Percentiles rank a stretch among this genome's conserved stretches.
phyloP scores from a whole-genome alignment of 2,797 vertebrate species.

The Myotis planiceps region DNA sequence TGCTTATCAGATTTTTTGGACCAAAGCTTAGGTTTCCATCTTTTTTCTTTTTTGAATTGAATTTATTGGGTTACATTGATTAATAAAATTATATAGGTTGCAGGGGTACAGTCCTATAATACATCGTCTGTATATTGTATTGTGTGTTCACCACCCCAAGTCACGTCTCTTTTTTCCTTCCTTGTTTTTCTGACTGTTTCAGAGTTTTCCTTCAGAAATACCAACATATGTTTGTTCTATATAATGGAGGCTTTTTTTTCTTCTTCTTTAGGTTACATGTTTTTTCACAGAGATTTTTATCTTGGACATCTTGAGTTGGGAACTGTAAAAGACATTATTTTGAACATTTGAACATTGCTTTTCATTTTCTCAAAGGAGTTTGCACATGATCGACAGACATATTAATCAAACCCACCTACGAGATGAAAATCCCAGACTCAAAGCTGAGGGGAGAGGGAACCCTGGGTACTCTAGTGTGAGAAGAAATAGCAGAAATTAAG shows the following conservation, averaged over 20 bases:
- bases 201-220: not conserved
- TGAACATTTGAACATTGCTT: constrained; percentile 65
- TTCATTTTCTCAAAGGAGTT: constrained; percentile 75
- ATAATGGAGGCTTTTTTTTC: not conserved
- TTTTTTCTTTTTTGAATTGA: not conserved
- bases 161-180: not conserved
- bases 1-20: constrained; percentile 38
- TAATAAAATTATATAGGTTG: not conserved
- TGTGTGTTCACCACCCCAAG: not conserved
- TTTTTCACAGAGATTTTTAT: constrained; percentile 58
- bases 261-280: not conserved
- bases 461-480: not conserved
- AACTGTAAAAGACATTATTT: constrained; percentile 71
- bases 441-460: not conserved
- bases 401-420: constrained; percentile 79
- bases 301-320: not conserved
- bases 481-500: constrained; percentile 21
- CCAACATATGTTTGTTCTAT: not conserved
- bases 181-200: not conserved
- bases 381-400: constrained; percentile 71
- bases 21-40: constrained; percentile 2
- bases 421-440: constrained; percentile 67
- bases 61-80: not conserved
- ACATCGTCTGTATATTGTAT: not conserved
- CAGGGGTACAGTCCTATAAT: not conserved